phyloP scores from a whole-genome alignment of 2,113 vertebrate species.

The Trinectes maculatus region DNA sequence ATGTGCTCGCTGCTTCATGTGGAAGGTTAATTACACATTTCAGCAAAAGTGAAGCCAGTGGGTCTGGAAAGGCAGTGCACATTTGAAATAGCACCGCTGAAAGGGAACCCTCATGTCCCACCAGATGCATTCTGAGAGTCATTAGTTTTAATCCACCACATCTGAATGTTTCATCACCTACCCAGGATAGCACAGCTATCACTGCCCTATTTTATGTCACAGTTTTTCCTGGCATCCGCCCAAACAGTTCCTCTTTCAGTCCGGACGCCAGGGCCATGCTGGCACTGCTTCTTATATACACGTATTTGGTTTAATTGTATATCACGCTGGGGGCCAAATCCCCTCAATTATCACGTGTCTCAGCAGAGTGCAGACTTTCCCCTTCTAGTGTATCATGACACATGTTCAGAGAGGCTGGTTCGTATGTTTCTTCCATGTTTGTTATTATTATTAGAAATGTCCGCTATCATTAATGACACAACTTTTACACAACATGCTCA shows the following conservation, averaged over 20 bases:
- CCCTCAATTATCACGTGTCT: constrained; percentile 15
- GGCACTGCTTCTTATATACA: constrained; percentile 4
- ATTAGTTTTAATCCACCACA: constrained; percentile 3
- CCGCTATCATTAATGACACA: too few species aligned
- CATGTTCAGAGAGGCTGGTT: background rate
- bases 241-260: constrained; percentile 14
- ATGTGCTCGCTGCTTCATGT: background rate
- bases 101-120: background rate
- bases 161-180: background rate
- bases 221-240: constrained; percentile 19
- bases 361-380: constrained; percentile 1
- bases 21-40: background rate
- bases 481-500: too few species aligned
- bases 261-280: constrained; percentile 5
- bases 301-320: constrained; percentile 9
- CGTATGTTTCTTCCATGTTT: background rate
- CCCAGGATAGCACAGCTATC: constrained; percentile 14
- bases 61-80: background rate
- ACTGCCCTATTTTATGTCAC: constrained; percentile 8
- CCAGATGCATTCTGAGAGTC: constrained; percentile 14
- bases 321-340: background rate
- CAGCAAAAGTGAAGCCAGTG: background rate
- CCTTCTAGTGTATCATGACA: background rate
- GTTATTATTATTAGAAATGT: constrained; percentile 6
- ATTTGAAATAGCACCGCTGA: constrained; percentile 17